Evolutionary conservation across 2,797 vertebrate genomes (phyloP), one percentile per base, ranked within the genome.

Genomic region (Anabas testudineus): DNA sequence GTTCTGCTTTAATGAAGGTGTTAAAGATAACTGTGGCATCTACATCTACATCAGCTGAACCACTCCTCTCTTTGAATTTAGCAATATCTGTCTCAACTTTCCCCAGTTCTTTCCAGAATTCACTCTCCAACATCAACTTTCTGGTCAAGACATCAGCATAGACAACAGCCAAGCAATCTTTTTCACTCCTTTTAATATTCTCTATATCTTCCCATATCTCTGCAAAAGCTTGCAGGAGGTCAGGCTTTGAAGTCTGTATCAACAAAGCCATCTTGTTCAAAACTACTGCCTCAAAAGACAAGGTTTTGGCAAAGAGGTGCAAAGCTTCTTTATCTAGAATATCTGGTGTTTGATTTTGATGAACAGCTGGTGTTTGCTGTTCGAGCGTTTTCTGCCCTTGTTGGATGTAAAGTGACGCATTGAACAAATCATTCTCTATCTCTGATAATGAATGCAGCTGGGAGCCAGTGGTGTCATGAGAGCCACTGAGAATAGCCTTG

Each of bases 211-310:
- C 90, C 85, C 95, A 92, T 53, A 97, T 93, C 73, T 96, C 95
- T 3, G 81, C 81, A 30, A 98, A 92, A 52, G 94, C 81, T 45
- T 80, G 91, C 1, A 95, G 88, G 71, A 97, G 83, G 73, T 97
- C 94, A 0, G 94, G 95, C 37, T 92, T 94, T 0, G 94, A 93
- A 3, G 92, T 95, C 81, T 94, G 95, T 63, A 99, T 76, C 52
- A 96, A 95, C 69, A 96, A 94, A 3, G 96, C 95, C 92, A 99
- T 96, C 51, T 95, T 96, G 83, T 91, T 94, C 66, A 99, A 94
- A 85, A 99, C 91, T 1, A 94, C 84, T 0, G 96, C 96, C 85
- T 99, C 97, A 77, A 97, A 96, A 2, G 94, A 91, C 61, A 99
- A 89, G 2, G 94, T 97, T 84, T 94, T 94, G 42, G 96, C 94